Evolutionary conservation across 2,797 vertebrate species (phyloP).

Genomic region (Chelmon rostratus): DNA sequence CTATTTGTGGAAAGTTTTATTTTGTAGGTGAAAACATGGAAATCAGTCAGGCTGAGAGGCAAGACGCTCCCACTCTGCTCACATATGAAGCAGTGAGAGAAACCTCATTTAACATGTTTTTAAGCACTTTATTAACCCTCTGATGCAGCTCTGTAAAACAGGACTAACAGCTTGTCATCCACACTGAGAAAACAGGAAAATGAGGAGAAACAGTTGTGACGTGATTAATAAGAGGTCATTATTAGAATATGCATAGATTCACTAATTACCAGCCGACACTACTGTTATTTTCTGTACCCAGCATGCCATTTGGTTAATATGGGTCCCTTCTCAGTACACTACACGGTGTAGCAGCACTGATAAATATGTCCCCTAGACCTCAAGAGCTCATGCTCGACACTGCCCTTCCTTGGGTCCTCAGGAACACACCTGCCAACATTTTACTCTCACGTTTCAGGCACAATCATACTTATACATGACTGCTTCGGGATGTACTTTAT

Average conservation of each 20-base stretch:
- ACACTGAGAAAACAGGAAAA: not conserved
- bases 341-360: too few species aligned
- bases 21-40: slow-evolving; percentile 24
- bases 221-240: not conserved
- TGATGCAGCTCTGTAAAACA: not conserved
- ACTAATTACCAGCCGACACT: not conserved
- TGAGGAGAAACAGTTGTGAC: not conserved
- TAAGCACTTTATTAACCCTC: not conserved
- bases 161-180: not conserved
- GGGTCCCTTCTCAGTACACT: too few species aligned
- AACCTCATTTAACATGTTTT: not conserved
- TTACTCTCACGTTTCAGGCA: too few species aligned
- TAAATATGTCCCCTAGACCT: too few species aligned
- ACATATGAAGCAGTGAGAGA: not conserved
- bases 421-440: too few species aligned
- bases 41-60: slow-evolving; percentile 1
- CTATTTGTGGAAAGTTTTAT: slow-evolving; percentile 17
- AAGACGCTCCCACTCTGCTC: not conserved
- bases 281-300: not conserved
- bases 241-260: not conserved
- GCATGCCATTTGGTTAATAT: too few species aligned
- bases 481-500: not conserved
- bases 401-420: too few species aligned
- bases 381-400: too few species aligned
- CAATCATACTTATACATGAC: not conserved